Evolutionary conservation across 2,888 invertebrate species (phyloP), one percentile per base, ranked within the genome.

Genomic region (Penaeus monodon): DNA sequence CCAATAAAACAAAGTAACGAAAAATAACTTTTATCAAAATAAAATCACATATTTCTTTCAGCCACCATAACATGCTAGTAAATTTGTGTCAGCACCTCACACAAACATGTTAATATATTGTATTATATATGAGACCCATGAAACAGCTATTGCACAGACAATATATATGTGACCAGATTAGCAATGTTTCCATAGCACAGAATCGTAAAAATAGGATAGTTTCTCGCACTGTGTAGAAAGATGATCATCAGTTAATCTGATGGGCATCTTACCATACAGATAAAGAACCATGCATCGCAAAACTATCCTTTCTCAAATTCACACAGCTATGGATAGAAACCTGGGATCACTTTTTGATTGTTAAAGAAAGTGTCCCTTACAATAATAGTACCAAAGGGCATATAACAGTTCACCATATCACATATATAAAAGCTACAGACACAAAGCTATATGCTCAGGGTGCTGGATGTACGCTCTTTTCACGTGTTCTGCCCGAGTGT

Each of bases 61-160:
- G 57, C 57, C 57, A 57, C 57, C 57, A 57, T 57, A 57, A 57
- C 57, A 57, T 78, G 20, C 33, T 49, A 77, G 77, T 77, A 63
- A 27, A 76, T 44, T 17, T 77, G 49, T 77, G 77, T 77, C 68
- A 68, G 81, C 81, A 81, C 81, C 81, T 81, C 68, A 49, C 49
- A 27, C 57, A 65, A 68, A 44, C 44, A 38, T 66, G 65, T 66
- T 12, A 66, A 49, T 65, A 65, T 65, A 24, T 22, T 22, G 66
- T 38, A n/a, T n/a, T 73, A 73, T 38, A 73, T 33, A 73, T 38
- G 73, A 73, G 73, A 29, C 33, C 73, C 73, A 73, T 27, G 38
- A 73, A 73, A 73, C 73, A 73, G 27, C 73, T 73, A 73, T 68
- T 81, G 68, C 81, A 57, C 81, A 81, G 68, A 81, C 33, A 57